Evolutionary conservation across 2,888 invertebrate genomes (phyloP).

Genomic region (Galeopsomyia nigrocyanea): DNA sequence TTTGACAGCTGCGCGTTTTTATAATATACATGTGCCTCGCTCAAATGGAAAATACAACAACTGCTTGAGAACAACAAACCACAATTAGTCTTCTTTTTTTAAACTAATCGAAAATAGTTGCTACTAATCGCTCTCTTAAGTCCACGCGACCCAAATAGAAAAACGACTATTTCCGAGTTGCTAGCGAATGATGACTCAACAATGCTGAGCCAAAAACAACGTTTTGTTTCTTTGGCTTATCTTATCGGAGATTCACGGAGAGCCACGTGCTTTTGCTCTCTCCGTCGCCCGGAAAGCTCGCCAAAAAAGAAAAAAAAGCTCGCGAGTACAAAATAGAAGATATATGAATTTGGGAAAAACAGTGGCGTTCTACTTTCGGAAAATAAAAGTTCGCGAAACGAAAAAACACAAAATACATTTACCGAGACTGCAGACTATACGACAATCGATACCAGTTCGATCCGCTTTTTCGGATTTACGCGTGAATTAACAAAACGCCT

Average conservation of each 20-base stretch:
- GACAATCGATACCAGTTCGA: constrained; percentile 7
- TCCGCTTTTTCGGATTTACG: constrained; percentile 7
- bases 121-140: too few relatives aligned
- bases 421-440: neutral
- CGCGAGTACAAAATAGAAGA: neutral
- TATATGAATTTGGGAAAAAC: constrained; percentile 14
- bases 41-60: too few relatives aligned
- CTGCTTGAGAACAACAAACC: too few relatives aligned
- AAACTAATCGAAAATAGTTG: too few relatives aligned
- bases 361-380: constrained; percentile 8
- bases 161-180: too few relatives aligned
- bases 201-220: neutral
- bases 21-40: too few relatives aligned
- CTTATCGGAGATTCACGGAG: neutral
- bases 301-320: constrained; percentile 12
- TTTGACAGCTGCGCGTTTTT: too few relatives aligned
- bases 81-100: too few relatives aligned
- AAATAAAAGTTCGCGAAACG: neutral
- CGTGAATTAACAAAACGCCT: neutral
- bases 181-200: too few relatives aligned
- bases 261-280: neutral
- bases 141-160: too few relatives aligned
- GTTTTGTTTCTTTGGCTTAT: constrained; percentile 12
- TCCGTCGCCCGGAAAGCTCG: constrained; percentile 3
- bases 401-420: neutral